These are phyloP conservation scores for Muscicapa striata DNA, from an alignment of 2,797 vertebrate genomes.

Conservation along the genomic window DNA sequence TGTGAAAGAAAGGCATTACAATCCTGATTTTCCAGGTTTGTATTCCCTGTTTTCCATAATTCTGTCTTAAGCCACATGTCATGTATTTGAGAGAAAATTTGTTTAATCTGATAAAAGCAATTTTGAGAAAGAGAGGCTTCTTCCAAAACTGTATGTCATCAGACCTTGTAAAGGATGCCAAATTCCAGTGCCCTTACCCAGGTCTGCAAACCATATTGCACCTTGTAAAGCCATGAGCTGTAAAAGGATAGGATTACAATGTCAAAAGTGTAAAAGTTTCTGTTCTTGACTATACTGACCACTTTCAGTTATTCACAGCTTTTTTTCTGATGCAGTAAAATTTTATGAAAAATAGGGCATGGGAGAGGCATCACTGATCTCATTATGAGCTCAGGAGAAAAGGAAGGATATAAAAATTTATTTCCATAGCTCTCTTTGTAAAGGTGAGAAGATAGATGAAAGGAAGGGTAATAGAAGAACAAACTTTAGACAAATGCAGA, in stretches of 20 bases:
- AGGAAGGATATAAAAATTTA: conserved; percentile 19
- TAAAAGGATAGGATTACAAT: neutral
- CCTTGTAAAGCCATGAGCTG: neutral
- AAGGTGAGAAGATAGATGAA: conserved; percentile 36
- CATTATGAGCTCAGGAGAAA: conserved; percentile 11
- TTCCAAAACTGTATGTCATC: neutral
- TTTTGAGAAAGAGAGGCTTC: neutral
- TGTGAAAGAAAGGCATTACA: neutral
- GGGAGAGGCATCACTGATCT: neutral
- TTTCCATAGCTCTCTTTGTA: neutral
- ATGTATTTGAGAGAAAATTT: neutral
- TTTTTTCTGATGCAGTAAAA: conserved; percentile 32
- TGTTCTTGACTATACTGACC: neutral
- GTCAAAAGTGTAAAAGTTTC: conserved; percentile 25
- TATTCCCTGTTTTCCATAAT: neutral
- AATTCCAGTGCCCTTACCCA: neutral
- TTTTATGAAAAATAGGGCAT: neutral
- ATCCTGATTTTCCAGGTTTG: neutral
- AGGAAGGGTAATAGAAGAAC: neutral
- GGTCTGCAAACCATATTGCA: neutral
- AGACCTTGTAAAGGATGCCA: neutral
- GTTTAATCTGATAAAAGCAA: neutral
- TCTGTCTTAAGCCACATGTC: neutral
- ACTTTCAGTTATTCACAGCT: neutral
- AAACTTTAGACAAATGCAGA: neutral